phyloP scores from a whole-genome alignment of 2,113 vertebrate species.

The Podiceps cristatus region DNA sequence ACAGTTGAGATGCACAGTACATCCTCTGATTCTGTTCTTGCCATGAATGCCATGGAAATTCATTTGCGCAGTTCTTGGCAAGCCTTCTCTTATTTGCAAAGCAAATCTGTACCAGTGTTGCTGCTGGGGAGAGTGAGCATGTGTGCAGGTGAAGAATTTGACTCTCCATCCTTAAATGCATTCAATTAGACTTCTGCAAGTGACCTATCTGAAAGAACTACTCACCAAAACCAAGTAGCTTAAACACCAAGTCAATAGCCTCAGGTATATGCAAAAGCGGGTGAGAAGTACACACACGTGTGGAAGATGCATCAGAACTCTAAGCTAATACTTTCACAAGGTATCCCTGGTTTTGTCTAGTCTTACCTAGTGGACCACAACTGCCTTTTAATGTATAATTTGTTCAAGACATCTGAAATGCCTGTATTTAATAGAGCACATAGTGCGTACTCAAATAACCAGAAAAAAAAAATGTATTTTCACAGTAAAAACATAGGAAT shows the following conservation, averaged over 20 bases:
- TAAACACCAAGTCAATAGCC: not conserved
- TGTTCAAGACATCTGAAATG: not conserved
- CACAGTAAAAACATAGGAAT: not conserved
- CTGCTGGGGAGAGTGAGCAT: not conserved
- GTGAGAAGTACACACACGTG: not conserved
- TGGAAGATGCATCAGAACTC: not conserved
- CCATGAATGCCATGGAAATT: not conserved
- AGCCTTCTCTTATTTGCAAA: conserved; percentile 1
- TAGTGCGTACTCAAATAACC: not conserved
- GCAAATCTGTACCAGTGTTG: not conserved
- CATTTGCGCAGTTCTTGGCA: not conserved
- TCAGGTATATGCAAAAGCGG: not conserved
- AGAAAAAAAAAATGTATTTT: not conserved
- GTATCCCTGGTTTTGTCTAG: not conserved
- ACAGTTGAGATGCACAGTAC: not conserved
- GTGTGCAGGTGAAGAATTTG: not conserved
- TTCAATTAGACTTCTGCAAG: not conserved
- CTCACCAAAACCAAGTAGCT: not conserved
- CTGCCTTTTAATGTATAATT: not conserved
- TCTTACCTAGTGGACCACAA: not conserved
- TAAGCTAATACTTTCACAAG: not conserved
- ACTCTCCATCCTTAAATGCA: not conserved
- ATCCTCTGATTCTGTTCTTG: not conserved
- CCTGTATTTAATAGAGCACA: not conserved
- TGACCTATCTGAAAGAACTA: not conserved